Evolutionary conservation across 2,797 vertebrate genomes (phyloP).

Genomic region (Acrocephalus scirpaceus): DNA sequence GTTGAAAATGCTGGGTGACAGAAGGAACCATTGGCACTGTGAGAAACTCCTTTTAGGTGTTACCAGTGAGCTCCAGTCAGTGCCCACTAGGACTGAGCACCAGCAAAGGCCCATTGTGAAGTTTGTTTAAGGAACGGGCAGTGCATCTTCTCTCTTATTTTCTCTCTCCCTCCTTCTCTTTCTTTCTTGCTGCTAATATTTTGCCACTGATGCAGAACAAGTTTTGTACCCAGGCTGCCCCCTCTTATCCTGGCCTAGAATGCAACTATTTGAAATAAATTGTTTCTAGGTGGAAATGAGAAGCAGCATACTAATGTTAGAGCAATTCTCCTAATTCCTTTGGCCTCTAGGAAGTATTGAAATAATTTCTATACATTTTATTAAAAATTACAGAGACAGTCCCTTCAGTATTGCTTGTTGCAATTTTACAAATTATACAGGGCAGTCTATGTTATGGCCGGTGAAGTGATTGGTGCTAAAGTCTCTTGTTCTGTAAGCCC

Average conservation of each 20-base stretch:
- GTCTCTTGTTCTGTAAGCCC: not conserved
- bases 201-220: not conserved
- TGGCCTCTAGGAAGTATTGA: not conserved
- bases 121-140: not conserved
- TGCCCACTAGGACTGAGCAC: not conserved
- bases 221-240: not conserved
- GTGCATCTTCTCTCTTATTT: not conserved
- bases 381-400: not conserved
- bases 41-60: not conserved
- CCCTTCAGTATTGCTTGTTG: not conserved
- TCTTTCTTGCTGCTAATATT: accelerated
- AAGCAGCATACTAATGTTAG: not conserved
- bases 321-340: not conserved
- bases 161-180: accelerated
- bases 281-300: not conserved
- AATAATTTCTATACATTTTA: not conserved
- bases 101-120: not conserved
- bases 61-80: not conserved
- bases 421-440: not conserved
- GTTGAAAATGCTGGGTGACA: not conserved
- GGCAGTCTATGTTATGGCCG: not conserved
- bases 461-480: not conserved
- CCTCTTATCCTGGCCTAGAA: not conserved
- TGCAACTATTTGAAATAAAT: not conserved
- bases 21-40: not conserved